Evolutionary conservation across 2,113 vertebrate genomes (phyloP).

Genomic region (Pseudolaguvia tuberculata): DNA sequence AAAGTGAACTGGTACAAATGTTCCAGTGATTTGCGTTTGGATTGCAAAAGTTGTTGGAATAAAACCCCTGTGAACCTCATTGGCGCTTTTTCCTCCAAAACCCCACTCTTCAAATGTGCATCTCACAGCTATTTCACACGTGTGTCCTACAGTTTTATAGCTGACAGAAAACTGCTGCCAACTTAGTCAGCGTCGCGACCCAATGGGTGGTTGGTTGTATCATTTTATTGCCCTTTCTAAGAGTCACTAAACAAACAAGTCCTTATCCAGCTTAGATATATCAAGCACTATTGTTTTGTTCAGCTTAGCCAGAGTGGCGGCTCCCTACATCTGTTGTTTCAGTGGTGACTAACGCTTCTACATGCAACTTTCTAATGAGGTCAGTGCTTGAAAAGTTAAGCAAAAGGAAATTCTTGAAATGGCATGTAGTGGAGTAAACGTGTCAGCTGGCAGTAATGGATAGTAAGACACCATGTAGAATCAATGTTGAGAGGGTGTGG

Average conservation of each 20-base stretch:
- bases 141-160: conserved; percentile 41
- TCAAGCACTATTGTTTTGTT: conserved; percentile 27
- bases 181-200: conserved; percentile 59
- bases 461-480: conserved; percentile 2
- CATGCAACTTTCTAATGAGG: conserved; percentile 8
- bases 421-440: conserved; percentile 5
- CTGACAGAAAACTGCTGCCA: conserved; percentile 47
- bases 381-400: conserved; percentile 21
- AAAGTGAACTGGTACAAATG: neutral
- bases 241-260: conserved; percentile 58
- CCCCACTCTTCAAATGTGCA: conserved; percentile 25
- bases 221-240: conserved; percentile 55
- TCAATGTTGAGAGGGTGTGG: conserved; percentile 17
- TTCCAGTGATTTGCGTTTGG: conserved; percentile 8
- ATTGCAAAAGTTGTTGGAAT: conserved; percentile 40
- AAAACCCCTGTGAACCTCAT: conserved; percentile 27
- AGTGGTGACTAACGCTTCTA: conserved; percentile 34
- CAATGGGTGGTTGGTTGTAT: conserved; percentile 64
- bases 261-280: conserved; percentile 59
- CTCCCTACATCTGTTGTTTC: conserved; percentile 32
- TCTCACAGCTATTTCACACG: conserved; percentile 39
- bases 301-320: conserved; percentile 18
- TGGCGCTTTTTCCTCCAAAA: neutral
- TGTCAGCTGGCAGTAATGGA: conserved; percentile 11
- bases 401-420: conserved; percentile 27